Conservation (phyloP, 1,140 invertebrate species). For the Periplaneta americana region DNA sequence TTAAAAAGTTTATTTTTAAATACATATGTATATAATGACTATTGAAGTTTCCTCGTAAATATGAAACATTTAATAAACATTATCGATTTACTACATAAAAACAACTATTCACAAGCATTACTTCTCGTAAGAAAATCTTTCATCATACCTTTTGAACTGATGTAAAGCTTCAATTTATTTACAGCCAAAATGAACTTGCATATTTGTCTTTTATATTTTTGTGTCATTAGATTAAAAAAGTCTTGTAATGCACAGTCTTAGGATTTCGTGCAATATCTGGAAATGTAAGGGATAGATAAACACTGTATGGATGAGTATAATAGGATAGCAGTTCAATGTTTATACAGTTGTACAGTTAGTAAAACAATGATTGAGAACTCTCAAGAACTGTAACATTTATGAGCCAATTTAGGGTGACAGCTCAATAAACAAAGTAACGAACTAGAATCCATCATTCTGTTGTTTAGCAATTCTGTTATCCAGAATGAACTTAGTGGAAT, state of each 20-base stretch:
- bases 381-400: too few relatives aligned
- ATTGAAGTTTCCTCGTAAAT: too few relatives aligned
- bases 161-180: slow-evolving; percentile 15
- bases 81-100: slow-evolving; percentile 8
- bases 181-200: slow-evolving; percentile 21
- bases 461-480: too few relatives aligned
- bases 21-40: too few relatives aligned
- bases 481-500: too few relatives aligned
- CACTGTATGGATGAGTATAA: background rate
- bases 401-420: slow-evolving; percentile 18
- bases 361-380: too few relatives aligned
- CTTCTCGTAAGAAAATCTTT: background rate
- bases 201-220: slow-evolving; percentile 4
- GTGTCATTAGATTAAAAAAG: background rate
- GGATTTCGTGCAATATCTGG: background rate
- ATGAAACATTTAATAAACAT: too few relatives aligned
- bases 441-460: too few relatives aligned
- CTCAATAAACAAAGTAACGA: slow-evolving; percentile 18
- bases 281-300: background rate
- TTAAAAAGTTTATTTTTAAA: too few relatives aligned
- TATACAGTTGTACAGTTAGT: background rate
- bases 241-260: background rate
- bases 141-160: background rate
- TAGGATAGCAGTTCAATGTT: background rate
- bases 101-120: background rate